phyloP scores from a whole-genome alignment of 2,888 invertebrate genomes.

The Endomychus coccineus region DNA sequence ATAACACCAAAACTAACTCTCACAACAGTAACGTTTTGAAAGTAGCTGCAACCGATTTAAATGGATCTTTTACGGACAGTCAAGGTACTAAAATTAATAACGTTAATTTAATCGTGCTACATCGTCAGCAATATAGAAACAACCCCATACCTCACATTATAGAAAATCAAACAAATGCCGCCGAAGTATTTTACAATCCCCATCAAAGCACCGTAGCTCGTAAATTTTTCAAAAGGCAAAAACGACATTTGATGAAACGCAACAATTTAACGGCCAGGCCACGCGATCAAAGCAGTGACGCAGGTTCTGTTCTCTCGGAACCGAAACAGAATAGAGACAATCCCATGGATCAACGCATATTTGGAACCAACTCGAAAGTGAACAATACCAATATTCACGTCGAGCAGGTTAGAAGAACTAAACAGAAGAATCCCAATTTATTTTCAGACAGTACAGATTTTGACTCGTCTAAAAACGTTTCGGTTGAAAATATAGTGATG shows the following conservation, averaged over 20 bases:
- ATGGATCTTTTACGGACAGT: constrained; percentile 46
- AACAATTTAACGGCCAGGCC: constrained; percentile 62
- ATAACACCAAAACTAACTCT: constrained; percentile 58
- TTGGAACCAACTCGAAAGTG: constrained; percentile 66
- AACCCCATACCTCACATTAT: constrained; percentile 46
- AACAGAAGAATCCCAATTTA: constrained; percentile 59
- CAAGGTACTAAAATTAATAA: constrained; percentile 48
- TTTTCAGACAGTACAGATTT: constrained; percentile 56
- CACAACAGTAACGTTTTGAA: constrained; percentile 58
- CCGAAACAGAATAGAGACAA: constrained; percentile 16
- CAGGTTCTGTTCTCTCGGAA: constrained; percentile 37
- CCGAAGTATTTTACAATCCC: constrained; percentile 85
- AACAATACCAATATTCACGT: constrained; percentile 76
- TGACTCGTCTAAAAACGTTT: constrained; percentile 35
- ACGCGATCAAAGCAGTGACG: constrained; percentile 48
- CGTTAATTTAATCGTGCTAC: constrained; percentile 62
- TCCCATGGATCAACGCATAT: constrained; percentile 49
- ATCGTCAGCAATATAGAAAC: constrained; percentile 65
- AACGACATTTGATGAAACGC: constrained; percentile 60
- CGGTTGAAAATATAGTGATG: constrained; percentile 35
- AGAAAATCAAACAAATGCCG: constrained; percentile 54
- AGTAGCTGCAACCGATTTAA: constrained; percentile 54
- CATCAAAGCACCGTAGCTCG: constrained; percentile 89
- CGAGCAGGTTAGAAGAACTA: constrained; percentile 53
- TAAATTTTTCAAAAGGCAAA: constrained; percentile 85